These are phyloP conservation scores for Umimayanthus kanabou DNA, from an alignment of 92 coral and sea anemone species.

Conservation along the genomic window DNA sequence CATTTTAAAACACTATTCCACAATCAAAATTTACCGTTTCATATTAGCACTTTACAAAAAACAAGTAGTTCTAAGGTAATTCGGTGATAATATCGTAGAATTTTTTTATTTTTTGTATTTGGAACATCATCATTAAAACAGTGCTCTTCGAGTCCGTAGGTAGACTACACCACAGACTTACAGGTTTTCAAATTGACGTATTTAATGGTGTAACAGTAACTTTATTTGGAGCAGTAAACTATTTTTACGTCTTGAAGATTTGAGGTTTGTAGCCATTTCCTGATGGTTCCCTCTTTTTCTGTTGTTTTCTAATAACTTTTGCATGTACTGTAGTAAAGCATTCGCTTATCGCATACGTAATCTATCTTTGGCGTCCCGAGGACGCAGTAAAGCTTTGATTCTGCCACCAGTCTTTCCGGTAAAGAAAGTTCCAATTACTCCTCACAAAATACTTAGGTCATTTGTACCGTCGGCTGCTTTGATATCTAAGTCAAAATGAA, in stretches of 20 bases:
- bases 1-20: neutral
- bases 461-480: slow-evolving; percentile 39
- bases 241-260: neutral
- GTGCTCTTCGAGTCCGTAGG: no score
- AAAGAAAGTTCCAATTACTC: slow-evolving; percentile 24
- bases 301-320: slow-evolving; percentile 29
- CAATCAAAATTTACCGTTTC: neutral
- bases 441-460: neutral
- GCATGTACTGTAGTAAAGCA: slow-evolving; percentile 16
- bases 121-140: neutral
- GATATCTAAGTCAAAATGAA: slow-evolving; percentile 14
- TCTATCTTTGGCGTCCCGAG: slow-evolving; percentile 34
- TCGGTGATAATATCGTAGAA: neutral
- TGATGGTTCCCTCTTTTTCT: neutral
- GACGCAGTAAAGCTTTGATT: slow-evolving; percentile 32
- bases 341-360: slow-evolving; percentile 29
- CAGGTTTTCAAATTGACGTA: no score
- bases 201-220: neutral
- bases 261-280: slow-evolving; percentile 2
- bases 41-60: no score
- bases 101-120: neutral
- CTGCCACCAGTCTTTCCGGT: slow-evolving; percentile 44
- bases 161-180: no score
- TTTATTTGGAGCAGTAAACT: neutral
- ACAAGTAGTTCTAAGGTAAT: neutral